These are phyloP conservation scores for Sarcophaga variegata DNA, from an alignment of 2,888 invertebrate genomes.

Conservation along the genomic window DNA sequence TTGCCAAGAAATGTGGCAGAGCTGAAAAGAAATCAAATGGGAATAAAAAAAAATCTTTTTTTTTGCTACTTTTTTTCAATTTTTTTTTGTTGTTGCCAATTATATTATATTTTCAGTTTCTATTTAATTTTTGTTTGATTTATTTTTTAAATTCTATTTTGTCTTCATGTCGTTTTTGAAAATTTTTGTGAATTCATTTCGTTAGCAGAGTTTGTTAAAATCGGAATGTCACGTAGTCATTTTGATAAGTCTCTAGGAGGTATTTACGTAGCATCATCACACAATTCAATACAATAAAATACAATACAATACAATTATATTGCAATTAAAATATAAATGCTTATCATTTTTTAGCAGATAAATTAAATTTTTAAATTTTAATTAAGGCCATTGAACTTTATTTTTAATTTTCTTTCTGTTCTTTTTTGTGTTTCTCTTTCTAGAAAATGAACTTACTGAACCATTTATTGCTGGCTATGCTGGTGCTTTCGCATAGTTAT, in stretches of 20 bases:
- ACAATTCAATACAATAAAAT: neutral
- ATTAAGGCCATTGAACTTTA: neutral
- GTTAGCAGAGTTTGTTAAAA: conserved; percentile 43
- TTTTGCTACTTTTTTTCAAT: conserved; percentile 3
- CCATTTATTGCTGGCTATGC: conserved; percentile 79
- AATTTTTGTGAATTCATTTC: conserved; percentile 50
- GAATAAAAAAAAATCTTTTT: neutral
- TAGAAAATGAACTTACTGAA: conserved; percentile 81
- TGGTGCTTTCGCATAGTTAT: conserved; percentile 73
- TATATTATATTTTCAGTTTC: neutral
- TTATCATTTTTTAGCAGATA: conserved; percentile 21
- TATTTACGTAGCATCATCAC: neutral
- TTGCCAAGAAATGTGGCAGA: neutral
- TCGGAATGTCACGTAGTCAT: conserved; percentile 59
- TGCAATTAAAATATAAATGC: conserved; percentile 5
- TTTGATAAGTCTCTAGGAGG: conserved; percentile 50
- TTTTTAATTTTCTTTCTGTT: neutral
- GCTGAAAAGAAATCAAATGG: conserved; percentile 16
- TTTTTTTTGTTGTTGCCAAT: conserved; percentile 20
- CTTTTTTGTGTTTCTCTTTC: conserved; percentile 68
- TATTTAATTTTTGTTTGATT: conserved; percentile 35
- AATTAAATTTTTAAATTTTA: neutral
- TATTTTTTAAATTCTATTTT: conserved; percentile 23
- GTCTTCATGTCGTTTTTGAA: neutral
- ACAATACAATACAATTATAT: neutral